A percentile compares a stretch with the other conserved stretches of the same genome.
These are phyloP conservation scores for Falco cherrug DNA, from an alignment of 2,797 vertebrate species.

Conservation along the genomic window DNA sequence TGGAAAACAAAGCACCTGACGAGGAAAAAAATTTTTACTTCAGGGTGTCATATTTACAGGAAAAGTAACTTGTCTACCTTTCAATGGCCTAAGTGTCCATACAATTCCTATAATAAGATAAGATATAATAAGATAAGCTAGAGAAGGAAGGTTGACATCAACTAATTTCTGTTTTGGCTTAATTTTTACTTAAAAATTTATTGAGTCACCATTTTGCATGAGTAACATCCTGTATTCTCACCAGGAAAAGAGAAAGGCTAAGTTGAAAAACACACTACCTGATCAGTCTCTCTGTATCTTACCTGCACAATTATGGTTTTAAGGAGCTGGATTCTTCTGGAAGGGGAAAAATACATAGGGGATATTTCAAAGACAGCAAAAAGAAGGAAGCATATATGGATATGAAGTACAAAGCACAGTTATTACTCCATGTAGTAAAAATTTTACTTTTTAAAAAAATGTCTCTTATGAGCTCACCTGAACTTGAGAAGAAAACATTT, in stretches of 20 bases:
- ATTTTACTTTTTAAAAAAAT: not conserved
- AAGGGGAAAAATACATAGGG: not conserved
- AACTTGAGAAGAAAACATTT: not conserved
- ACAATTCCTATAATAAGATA: not conserved
- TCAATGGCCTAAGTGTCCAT: not conserved
- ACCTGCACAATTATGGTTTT: not conserved
- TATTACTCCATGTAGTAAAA: not conserved
- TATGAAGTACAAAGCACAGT: not conserved
- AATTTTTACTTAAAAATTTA: not conserved
- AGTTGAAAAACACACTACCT: not conserved
- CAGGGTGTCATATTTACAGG: not conserved
- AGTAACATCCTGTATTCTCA: not conserved
- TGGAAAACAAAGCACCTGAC: not conserved
- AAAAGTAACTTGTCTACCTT: not conserved
- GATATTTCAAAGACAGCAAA: not conserved
- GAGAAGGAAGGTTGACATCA: not conserved
- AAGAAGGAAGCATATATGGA: not conserved
- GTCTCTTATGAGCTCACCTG: not conserved
- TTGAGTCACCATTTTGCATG: not conserved
- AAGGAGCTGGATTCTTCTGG: not conserved
- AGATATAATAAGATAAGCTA: not conserved
- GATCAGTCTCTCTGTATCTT: not conserved
- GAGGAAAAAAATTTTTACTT: conserved; percentile 49
- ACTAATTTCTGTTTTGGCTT: not conserved
- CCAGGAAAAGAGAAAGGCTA: not conserved